A percentile compares a stretch with the other conserved stretches of the same genome.
Evolutionary conservation across 2,113 vertebrate species (phyloP).

Genomic region (Columba livia): DNA sequence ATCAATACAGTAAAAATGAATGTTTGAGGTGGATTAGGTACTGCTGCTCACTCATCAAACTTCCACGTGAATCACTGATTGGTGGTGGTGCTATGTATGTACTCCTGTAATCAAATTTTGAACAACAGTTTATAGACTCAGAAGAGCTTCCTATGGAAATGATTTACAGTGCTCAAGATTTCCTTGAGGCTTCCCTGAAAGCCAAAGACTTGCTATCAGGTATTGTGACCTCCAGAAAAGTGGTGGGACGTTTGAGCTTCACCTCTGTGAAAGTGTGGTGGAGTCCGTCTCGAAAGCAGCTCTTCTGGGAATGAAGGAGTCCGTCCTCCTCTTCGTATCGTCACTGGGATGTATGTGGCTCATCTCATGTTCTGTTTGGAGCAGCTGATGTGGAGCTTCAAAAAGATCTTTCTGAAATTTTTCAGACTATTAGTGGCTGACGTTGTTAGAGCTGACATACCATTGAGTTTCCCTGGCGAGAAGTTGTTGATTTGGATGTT

Average conservation of each 20-base stretch:
- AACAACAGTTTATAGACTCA: not conserved
- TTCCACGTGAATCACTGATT: fast-evolving
- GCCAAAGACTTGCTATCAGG: not conserved
- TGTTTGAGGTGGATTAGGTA: not conserved
- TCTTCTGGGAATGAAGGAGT: not conserved
- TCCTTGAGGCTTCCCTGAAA: not conserved
- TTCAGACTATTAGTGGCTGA: not conserved
- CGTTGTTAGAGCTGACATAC: not conserved
- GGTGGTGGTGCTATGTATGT: not conserved
- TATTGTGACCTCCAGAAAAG: not conserved
- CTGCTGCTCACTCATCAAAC: not conserved
- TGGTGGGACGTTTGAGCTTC: not conserved
- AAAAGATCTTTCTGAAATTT: not conserved
- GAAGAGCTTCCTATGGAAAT: not conserved
- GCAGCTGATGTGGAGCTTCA: not conserved
- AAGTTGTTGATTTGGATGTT: not conserved
- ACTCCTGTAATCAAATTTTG: not conserved
- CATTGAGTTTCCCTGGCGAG: not conserved
- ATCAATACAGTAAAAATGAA: not conserved
- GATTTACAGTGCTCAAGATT: not conserved
- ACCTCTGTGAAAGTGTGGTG: not conserved
- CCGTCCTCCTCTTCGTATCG: not conserved
- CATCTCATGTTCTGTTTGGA: not conserved
- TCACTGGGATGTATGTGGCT: not conserved
- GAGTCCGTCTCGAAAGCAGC: not conserved